Conservation (phyloP, 2,888 invertebrate species). For the Glomeris marginata region DNA sequence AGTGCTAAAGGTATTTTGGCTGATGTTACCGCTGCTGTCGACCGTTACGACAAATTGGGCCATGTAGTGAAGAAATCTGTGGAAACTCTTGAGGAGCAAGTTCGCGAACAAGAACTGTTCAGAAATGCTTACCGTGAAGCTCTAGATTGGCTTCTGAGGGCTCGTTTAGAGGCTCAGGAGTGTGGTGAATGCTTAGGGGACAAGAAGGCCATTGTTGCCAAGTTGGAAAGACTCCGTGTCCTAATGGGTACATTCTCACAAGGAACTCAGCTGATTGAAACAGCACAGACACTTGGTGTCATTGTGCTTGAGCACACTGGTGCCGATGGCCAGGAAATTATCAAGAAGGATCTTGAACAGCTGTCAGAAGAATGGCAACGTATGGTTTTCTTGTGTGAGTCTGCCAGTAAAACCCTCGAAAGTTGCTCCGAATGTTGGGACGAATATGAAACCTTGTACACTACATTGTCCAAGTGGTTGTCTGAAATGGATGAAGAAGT, state of each 20-base stretch:
- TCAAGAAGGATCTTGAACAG: constrained; percentile 66
- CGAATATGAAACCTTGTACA: constrained; percentile 55
- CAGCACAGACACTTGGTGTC: constrained; percentile 55
- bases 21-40: constrained; percentile 4
- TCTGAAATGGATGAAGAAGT: constrained; percentile 38
- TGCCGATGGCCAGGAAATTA: constrained; percentile 43
- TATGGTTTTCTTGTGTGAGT: constrained; percentile 55
- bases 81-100: constrained; percentile 52
- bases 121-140: constrained; percentile 66
- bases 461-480: constrained; percentile 58
- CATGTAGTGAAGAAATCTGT: constrained; percentile 4
- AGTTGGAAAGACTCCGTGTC: constrained; percentile 55
- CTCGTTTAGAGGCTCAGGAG: constrained; percentile 65
- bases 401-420: constrained; percentile 55
- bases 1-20: constrained; percentile 21
- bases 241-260: constrained; percentile 51
- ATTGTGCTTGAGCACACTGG: constrained; percentile 34
- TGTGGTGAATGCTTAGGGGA: constrained; percentile 79
- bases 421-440: constrained; percentile 68
- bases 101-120: constrained; percentile 72
- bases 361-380: constrained; percentile 68
- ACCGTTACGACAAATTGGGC: constrained; percentile 6
- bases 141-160: constrained; percentile 68
- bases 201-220: constrained; percentile 48
- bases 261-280: constrained; percentile 55